These are phyloP conservation scores for Rhinolophus sinicus DNA, from an alignment of 2,113 vertebrate species.

Conservation along the genomic window DNA sequence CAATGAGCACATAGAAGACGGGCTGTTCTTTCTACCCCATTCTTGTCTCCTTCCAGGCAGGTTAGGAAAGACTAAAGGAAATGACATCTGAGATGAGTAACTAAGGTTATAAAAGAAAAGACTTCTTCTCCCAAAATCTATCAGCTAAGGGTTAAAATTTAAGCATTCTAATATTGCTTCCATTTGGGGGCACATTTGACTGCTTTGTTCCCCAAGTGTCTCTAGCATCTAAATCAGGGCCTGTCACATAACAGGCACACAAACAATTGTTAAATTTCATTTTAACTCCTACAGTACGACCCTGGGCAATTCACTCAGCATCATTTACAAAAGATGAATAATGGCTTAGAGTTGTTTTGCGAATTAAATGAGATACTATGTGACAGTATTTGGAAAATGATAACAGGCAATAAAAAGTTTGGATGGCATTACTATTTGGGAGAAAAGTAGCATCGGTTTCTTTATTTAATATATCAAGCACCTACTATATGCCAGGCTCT, in stretches of 20 bases:
- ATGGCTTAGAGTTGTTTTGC: neutral
- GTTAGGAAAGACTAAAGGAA: neutral
- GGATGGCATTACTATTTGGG: neutral
- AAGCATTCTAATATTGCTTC: neutral
- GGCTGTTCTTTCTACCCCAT: neutral
- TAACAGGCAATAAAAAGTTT: neutral
- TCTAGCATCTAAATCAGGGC: neutral
- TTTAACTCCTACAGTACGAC: neutral
- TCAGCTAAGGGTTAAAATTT: neutral
- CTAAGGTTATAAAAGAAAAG: neutral
- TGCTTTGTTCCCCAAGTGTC: neutral
- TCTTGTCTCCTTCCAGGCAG: neutral
- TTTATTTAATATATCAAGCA: neutral
- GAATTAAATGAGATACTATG: slow-evolving; percentile 21
- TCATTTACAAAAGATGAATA: slow-evolving; percentile 32
- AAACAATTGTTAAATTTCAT: neutral
- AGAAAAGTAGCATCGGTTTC: neutral
- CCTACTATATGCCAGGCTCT: neutral
- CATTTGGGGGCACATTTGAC: neutral
- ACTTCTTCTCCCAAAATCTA: neutral
- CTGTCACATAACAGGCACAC: neutral
- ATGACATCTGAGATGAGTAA: neutral
- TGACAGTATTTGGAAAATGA: neutral
- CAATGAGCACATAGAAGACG: neutral
- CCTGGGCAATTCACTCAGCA: neutral